Conservation (phyloP, 2,113 vertebrate genomes). For the Leptobrachium leishanense region DNA sequence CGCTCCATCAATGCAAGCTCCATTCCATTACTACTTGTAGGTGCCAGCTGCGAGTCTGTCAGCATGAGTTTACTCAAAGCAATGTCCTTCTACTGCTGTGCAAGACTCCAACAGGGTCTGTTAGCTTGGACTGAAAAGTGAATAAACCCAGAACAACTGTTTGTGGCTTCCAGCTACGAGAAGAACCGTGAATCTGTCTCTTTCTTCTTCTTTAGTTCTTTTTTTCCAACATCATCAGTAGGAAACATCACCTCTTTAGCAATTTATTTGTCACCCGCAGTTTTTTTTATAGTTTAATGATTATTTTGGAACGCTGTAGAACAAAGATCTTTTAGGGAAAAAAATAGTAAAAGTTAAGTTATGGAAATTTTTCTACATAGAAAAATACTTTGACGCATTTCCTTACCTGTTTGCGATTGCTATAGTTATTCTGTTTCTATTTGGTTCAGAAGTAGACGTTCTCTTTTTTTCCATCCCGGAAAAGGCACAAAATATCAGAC, state of each 20-base stretch:
- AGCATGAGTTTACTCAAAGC: conserved; percentile 30
- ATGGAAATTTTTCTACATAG: no score
- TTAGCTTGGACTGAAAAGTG: conserved; percentile 23
- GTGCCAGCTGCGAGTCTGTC: conserved; percentile 20
- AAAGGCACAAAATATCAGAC: no score
- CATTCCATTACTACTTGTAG: conserved; percentile 43
- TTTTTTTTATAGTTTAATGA: conserved; percentile 6
- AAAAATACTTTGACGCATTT: no score
- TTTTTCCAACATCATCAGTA: conserved; percentile 14
- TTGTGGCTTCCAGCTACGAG: conserved; percentile 11
- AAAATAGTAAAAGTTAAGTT: no score
- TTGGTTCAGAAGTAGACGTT: no score
- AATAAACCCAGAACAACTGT: conserved; percentile 26
- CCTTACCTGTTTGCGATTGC: no score
- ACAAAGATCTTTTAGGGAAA: not conserved
- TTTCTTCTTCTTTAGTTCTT: conserved; percentile 7
- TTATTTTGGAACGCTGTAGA: not conserved
- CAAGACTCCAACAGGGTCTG: conserved; percentile 39
- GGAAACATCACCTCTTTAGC: conserved; percentile 24
- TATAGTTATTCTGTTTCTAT: no score
- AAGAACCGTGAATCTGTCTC: conserved; percentile 26
- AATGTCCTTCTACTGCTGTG: conserved; percentile 36
- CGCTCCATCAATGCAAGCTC: not conserved
- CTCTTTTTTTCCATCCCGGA: no score
- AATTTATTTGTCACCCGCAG: conserved; percentile 17